phyloP scores from a whole-genome alignment of 2,113 vertebrate genomes.

The Lycaon pictus region DNA sequence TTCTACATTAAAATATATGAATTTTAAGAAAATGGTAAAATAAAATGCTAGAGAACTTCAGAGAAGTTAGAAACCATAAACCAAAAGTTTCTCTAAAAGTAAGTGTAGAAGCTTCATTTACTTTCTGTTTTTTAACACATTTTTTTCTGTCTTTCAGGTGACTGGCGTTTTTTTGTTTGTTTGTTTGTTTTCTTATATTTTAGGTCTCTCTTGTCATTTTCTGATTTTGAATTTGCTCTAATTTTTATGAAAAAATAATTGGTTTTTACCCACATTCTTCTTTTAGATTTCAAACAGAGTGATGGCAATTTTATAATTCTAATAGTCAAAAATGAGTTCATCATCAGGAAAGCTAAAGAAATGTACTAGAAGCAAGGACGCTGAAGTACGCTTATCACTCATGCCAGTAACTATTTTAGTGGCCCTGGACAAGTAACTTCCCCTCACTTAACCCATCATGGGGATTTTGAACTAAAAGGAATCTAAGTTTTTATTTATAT shows the following conservation, averaged over 20 bases:
- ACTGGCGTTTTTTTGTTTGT: not conserved
- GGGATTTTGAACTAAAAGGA: not conserved
- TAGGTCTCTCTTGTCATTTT: not conserved
- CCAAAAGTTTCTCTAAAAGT: not conserved
- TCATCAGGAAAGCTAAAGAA: not conserved
- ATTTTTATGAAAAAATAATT: not conserved
- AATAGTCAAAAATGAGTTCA: not conserved
- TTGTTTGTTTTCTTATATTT: conserved; percentile 7
- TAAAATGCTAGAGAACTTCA: conserved; percentile 17
- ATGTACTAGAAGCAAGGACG: not conserved
- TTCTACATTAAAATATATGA: not conserved
- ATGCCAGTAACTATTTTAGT: not conserved
- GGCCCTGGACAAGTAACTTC: not conserved
- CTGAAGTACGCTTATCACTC: not conserved
- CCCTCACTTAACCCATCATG: not conserved
- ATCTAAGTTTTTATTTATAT: not conserved
- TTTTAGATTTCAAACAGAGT: not conserved
- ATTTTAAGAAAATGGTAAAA: not conserved
- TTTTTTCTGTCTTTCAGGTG: not conserved
- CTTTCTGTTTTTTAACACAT: not conserved
- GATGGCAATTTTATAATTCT: not conserved
- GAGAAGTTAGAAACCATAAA: not conserved
- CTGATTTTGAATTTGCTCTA: not conserved
- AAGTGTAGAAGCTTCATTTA: not conserved
- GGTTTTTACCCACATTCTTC: not conserved